Conservation (phyloP, 2,888 invertebrate genomes). For the Formica aserva region DNA sequence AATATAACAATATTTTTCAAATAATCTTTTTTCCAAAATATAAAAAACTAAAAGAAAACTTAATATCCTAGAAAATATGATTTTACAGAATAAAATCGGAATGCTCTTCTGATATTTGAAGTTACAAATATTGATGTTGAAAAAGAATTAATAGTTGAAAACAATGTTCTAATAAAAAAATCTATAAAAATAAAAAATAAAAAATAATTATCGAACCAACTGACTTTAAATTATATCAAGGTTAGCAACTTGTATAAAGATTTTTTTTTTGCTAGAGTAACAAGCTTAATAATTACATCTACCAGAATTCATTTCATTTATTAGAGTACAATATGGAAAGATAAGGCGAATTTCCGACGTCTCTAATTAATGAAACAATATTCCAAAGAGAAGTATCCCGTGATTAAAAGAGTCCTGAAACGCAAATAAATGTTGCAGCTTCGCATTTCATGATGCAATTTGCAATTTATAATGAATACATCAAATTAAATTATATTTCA, state of each 20-base stretch:
- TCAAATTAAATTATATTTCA: conserved; percentile 4
- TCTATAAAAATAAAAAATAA: not conserved
- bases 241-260: not conserved
- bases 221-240: not conserved
- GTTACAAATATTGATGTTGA: not conserved
- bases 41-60: not conserved
- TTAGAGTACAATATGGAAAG: not conserved
- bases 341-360: not conserved
- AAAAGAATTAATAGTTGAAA: not conserved
- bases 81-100: not conserved
- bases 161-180: not conserved
- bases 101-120: not conserved
- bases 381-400: not conserved
- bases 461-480: not conserved
- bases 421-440: not conserved
- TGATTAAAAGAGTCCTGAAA: conserved; percentile 1
- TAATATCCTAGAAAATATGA: not conserved
- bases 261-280: not conserved
- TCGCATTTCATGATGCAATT: not conserved
- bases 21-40: not conserved
- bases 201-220: not conserved
- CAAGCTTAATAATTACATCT: conserved; percentile 10
- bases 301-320: not conserved
- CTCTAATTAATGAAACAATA: conserved; percentile 9
- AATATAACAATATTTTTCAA: not conserved